These are phyloP conservation scores for Meloidogyne chitwoodi DNA, from an alignment of 1,140 invertebrate species.

Conservation along the genomic window DNA sequence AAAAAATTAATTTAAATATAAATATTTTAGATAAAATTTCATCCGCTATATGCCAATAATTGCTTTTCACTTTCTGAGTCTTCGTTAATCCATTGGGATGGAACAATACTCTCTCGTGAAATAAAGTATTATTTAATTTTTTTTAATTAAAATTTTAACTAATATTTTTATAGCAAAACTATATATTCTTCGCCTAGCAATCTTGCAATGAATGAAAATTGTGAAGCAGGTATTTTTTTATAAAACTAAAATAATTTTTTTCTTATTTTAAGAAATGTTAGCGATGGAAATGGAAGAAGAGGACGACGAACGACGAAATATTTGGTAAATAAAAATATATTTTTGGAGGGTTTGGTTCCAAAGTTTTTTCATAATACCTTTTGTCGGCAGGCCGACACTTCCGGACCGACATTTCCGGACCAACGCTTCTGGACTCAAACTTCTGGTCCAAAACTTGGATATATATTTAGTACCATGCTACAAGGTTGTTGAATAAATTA, in stretches of 20 bases:
- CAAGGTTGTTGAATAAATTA: no score
- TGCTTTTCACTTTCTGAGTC: constrained; percentile 28
- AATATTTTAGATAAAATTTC: constrained; percentile 23
- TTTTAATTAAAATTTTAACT: neutral
- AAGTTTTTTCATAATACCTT: no score
- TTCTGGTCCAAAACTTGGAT: no score
- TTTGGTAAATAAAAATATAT: neutral
- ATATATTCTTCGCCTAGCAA: neutral
- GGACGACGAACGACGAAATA: constrained; percentile 3
- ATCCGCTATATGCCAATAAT: constrained; percentile 30
- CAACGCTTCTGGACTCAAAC: no score
- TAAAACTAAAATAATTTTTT: neutral
- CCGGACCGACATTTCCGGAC: no score
- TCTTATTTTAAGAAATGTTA: neutral
- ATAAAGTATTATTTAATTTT: neutral
- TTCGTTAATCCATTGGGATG: constrained; percentile 31
- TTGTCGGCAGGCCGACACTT: no score
- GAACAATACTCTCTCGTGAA: constrained; percentile 14
- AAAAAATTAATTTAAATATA: neutral
- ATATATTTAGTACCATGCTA: no score
- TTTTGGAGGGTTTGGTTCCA: no score
- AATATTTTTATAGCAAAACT: neutral
- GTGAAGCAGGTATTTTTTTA: neutral
- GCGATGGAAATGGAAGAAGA: neutral
- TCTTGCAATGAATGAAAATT: neutral